Evolutionary conservation across 1,140 invertebrate genomes (phyloP), one percentile per base, ranked within the genome.

Genomic region (Druon quercuslanigerum): DNA sequence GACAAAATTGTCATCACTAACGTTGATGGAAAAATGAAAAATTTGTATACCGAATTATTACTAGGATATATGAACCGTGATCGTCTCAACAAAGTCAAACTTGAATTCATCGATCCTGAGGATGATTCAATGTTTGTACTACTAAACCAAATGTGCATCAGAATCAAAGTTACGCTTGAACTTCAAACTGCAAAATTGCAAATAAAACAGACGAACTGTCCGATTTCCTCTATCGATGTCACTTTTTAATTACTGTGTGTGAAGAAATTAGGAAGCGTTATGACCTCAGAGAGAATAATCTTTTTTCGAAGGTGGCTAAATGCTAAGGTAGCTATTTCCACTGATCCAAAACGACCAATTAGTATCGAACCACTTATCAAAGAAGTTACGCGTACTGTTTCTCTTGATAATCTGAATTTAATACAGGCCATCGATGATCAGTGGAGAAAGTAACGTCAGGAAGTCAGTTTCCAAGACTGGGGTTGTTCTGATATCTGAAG

Each of bases 21-120:
- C 19, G 77, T 83, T 33, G 77, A 75, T 60, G 11, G 7, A 11
- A 60, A 57, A 20, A 60, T 60, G 17, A 60, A 60, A 60, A 12
- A 19, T 25, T 25, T 60, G 9, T 60, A 33, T 19, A 20, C 11
- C 14, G 19, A 73, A 25, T 54, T 54, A 52, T 3, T 78, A 20
- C n/a, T n/a, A n/a, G n/a, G n/a, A n/a, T n/a, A n/a, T n/a, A n/a
- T n/a, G n/a, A n/a, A n/a, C n/a, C n/a, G 56, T 33, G 51, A 66
- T 57, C 14, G 50, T 54, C 6, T 40, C 40, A 33, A 74, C 19
- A 3, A 50, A 72, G 6, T 78, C 51, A n/a, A 57, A 57, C 19
- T 51, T 78, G 33, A 57, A 70, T 4, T 17, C 2, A 16, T 50
- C 50, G 56, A 20, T 79, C 66, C 57, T 54, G 66, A 16, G 74